phyloP scores from a whole-genome alignment of 2,888 invertebrate species.

The Diplolepis rosae region DNA sequence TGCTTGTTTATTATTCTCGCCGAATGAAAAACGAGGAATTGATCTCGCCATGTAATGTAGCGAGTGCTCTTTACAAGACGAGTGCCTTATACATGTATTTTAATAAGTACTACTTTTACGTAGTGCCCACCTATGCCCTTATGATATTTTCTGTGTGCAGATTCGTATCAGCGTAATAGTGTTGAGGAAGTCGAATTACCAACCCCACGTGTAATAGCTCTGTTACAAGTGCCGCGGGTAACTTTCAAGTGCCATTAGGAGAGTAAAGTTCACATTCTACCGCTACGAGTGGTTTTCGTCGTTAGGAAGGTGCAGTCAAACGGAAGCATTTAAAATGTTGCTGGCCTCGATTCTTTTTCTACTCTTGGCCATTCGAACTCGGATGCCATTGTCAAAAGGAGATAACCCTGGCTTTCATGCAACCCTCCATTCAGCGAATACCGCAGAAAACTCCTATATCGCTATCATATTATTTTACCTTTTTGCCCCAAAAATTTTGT shows the following conservation, averaged over 20 bases:
- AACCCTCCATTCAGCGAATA: slow-evolving; percentile 26
- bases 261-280: slow-evolving; percentile 46
- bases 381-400: slow-evolving; percentile 24
- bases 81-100: slow-evolving; percentile 51
- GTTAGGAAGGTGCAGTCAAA: slow-evolving; percentile 45
- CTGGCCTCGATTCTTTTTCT: slow-evolving; percentile 31
- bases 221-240: slow-evolving; percentile 64
- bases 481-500: slow-evolving; percentile 3
- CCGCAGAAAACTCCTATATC: slow-evolving; percentile 16
- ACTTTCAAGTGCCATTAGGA: slow-evolving; percentile 64
- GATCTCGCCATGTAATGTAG: slow-evolving; percentile 45
- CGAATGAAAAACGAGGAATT: slow-evolving; percentile 37
- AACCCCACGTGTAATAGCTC: slow-evolving; percentile 54
- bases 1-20: slow-evolving; percentile 58
- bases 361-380: slow-evolving; percentile 30
- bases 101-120: slow-evolving; percentile 44
- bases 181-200: slow-evolving; percentile 18
- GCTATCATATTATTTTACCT: slow-evolving; percentile 27
- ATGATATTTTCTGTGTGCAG: slow-evolving; percentile 39
- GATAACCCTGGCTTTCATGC: slow-evolving; percentile 22
- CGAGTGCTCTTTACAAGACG: slow-evolving; percentile 45
- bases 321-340: slow-evolving; percentile 46
- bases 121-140: slow-evolving; percentile 31
- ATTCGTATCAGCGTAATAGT: slow-evolving; percentile 16
- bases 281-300: slow-evolving; percentile 43